Percentiles rank a stretch among this genome's conserved stretches.
Conservation (phyloP, 1,140 invertebrate species). For the Odontomachus brunneus region DNA sequence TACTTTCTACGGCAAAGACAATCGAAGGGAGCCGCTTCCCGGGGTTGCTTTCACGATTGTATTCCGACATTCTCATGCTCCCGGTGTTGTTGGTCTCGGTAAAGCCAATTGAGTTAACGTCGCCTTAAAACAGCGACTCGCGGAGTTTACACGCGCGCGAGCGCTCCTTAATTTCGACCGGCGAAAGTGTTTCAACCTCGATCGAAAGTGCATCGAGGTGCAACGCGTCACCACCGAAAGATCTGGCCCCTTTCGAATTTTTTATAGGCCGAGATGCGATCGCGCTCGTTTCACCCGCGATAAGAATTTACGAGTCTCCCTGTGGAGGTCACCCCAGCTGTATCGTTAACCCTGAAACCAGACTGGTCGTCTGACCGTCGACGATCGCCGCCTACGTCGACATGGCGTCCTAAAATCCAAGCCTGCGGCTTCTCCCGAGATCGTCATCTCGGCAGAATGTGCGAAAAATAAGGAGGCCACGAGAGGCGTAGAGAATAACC, state of each 20-base stretch:
- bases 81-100: slow-evolving; percentile 70
- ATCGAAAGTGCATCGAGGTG: slow-evolving; percentile 71
- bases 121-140: slow-evolving; percentile 46
- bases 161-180: slow-evolving; percentile 66
- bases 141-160: slow-evolving; percentile 62
- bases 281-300: slow-evolving; percentile 33
- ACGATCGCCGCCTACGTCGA: not conserved
- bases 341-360: slow-evolving; percentile 42
- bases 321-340: slow-evolving; percentile 7
- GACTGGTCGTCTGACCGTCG: not conserved
- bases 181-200: slow-evolving; percentile 76
- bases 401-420: not conserved
- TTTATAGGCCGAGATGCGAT: slow-evolving; percentile 30
- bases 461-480: not conserved
- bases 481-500: not conserved
- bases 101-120: slow-evolving; percentile 61
- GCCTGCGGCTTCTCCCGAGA: slow-evolving; percentile 22
- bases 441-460: not conserved
- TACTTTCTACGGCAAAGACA: slow-evolving; percentile 78
- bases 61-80: slow-evolving; percentile 76
- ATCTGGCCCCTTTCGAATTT: slow-evolving; percentile 52
- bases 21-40: slow-evolving; percentile 72
- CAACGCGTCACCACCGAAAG: slow-evolving; percentile 47
- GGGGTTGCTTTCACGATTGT: slow-evolving; percentile 82
- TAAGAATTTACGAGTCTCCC: slow-evolving; percentile 28